Conservation (phyloP, 2,797 vertebrate species). For the Lycodopsis pacificus region DNA sequence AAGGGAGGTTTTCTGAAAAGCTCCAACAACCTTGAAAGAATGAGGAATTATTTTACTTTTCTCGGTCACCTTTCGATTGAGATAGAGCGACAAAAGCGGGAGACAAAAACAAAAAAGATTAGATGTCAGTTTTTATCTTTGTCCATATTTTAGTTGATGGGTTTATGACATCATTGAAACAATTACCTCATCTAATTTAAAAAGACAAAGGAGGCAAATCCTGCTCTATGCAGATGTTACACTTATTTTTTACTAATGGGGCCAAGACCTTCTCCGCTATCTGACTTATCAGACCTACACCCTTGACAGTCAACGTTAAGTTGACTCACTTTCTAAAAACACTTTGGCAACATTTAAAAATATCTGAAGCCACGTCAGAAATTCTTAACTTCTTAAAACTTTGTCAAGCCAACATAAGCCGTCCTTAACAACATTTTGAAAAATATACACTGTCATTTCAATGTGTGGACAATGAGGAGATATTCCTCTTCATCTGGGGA, state of each 20-base stretch:
- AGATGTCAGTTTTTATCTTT: not conserved
- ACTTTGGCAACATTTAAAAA: too few species aligned
- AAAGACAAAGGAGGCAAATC: not conserved
- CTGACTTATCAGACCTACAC: not conserved
- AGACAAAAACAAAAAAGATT: slow-evolving; percentile 5
- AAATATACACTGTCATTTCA: slow-evolving; percentile 35
- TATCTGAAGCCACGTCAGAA: not conserved
- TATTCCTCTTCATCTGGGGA: slow-evolving; percentile 11
- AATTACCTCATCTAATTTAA: not conserved
- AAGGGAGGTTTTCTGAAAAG: slow-evolving; percentile 31
- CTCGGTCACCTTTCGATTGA: not conserved
- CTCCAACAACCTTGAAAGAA: slow-evolving; percentile 41
- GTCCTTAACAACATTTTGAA: slow-evolving; percentile 44
- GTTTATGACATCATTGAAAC: not conserved
- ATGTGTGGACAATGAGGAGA: slow-evolving; percentile 32
- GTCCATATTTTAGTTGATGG: not conserved
- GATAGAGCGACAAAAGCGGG: not conserved
- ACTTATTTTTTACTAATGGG: not conserved
- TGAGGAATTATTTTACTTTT: not conserved
- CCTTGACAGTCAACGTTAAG: not conserved
- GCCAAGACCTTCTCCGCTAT: not conserved
- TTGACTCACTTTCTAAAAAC: not conserved
- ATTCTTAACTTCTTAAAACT: slow-evolving; percentile 25
- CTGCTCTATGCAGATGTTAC: slow-evolving; percentile 17
- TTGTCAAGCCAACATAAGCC: slow-evolving; percentile 42